Evolutionary conservation across 2,888 invertebrate genomes (phyloP).

Genomic region (Rhagophthalmus giganteus): DNA sequence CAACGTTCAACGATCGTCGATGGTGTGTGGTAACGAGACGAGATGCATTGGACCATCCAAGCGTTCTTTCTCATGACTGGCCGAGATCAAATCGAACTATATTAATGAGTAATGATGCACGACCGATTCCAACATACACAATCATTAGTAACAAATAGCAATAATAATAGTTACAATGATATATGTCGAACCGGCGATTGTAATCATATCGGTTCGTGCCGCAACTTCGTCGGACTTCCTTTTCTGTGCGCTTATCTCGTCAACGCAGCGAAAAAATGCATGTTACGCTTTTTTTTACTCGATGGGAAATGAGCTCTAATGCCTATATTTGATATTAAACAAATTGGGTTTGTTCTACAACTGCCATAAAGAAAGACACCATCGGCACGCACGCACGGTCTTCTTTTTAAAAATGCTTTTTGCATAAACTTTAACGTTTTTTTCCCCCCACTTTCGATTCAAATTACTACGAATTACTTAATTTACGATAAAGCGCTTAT

Average conservation of each 20-base stretch:
- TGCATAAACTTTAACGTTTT: too few relatives aligned
- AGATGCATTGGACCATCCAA: constrained; percentile 25
- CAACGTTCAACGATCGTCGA: too few relatives aligned
- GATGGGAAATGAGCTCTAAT: constrained; percentile 21
- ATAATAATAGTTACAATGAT: constrained; percentile 57
- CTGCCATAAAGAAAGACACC: background rate
- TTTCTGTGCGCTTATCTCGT: constrained; percentile 29
- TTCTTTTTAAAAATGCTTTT: too few relatives aligned
- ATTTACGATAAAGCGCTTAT: background rate
- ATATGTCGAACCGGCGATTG: constrained; percentile 53
- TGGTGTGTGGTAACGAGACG: constrained; percentile 25
- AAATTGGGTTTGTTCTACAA: background rate
- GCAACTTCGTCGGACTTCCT: constrained; percentile 27
- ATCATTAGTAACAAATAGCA: constrained; percentile 58
- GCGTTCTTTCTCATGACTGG: constrained; percentile 50
- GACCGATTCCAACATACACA: constrained; percentile 57
- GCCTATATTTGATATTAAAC: constrained; percentile 15
- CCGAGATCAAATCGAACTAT: constrained; percentile 55
- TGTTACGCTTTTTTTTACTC: constrained; percentile 21
- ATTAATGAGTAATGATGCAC: constrained; percentile 58
- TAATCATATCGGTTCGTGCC: constrained; percentile 49
- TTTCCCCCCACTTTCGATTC: too few relatives aligned
- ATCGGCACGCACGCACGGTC: too few relatives aligned
- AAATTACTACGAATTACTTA: too few relatives aligned
- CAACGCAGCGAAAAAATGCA: constrained; percentile 32